Conservation (phyloP, 1,140 invertebrate genomes). For the Zeugodacus cucurbitae region DNA sequence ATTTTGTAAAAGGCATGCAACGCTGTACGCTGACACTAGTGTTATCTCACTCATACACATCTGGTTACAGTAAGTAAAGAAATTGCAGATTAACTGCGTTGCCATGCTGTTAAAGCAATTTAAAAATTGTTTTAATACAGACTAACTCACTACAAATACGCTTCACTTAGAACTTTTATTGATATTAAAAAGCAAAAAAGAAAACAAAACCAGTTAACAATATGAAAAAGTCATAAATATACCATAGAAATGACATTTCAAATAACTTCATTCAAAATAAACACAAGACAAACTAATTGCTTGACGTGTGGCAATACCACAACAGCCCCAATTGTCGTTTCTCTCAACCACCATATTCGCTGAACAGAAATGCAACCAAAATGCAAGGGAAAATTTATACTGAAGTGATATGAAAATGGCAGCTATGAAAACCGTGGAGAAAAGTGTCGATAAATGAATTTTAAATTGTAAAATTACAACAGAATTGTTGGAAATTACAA, state of each 20-base stretch:
- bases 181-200: not conserved
- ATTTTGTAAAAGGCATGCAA: too few species aligned
- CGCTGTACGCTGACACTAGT: not conserved
- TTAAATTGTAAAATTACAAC: not conserved
- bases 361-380: not conserved
- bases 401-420: conserved; percentile 22
- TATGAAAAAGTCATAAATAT: not conserved
- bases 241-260: too few species aligned
- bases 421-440: not conserved
- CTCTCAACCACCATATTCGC: not conserved
- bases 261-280: too few species aligned
- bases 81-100: not conserved
- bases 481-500: not conserved
- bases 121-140: not conserved
- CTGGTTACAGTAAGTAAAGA: not conserved
- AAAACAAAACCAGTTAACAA: not conserved
- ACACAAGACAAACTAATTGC: not conserved
- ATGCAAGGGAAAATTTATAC: not conserved
- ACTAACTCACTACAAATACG: not conserved
- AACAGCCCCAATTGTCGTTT: not conserved
- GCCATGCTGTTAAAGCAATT: not conserved
- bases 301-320: not conserved
- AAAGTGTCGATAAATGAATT: not conserved
- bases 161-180: not conserved
- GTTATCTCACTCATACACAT: not conserved